Percentiles rank a stretch among this genome's conserved stretches.
Conservation (phyloP, 2,797 vertebrate genomes). For the Gymnopithys bicolor region DNA sequence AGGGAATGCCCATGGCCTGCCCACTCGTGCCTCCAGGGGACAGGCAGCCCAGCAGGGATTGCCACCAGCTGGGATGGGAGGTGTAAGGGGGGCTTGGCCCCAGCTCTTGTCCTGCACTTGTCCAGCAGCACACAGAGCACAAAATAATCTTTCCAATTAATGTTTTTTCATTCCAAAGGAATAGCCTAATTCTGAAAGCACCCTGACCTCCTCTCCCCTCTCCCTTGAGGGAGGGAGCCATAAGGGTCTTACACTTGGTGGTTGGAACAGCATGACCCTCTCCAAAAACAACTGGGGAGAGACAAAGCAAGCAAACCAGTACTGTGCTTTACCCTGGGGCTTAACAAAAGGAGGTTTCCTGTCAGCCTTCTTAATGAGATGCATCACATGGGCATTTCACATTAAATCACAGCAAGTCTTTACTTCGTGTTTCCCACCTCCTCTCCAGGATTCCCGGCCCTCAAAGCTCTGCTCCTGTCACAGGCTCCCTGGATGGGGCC, state of each 20-base stretch:
- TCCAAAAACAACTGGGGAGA: background rate
- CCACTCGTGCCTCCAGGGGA: fast-evolving
- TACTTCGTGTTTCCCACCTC: fast-evolving
- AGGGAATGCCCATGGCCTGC: background rate
- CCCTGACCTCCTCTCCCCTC: background rate
- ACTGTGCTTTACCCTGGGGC: background rate
- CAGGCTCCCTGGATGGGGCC: background rate
- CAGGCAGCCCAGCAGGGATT: fast-evolving
- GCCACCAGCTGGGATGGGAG: background rate
- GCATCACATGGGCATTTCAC: background rate
- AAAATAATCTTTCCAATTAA: background rate
- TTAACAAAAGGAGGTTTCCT: background rate
- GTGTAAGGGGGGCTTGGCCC: background rate
- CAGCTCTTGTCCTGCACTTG: background rate
- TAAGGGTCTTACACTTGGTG: background rate
- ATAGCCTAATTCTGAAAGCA: background rate
- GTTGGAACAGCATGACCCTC: background rate
- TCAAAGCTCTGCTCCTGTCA: background rate
- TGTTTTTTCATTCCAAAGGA: background rate
- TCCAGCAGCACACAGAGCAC: background rate
- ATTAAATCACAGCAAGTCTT: background rate
- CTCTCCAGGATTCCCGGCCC: background rate
- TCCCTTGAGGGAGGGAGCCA: background rate
- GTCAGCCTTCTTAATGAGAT: background rate
- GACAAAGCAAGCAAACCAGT: background rate